Percentiles rank a stretch among this genome's conserved stretches.
phyloP scores from a whole-genome alignment of 2,888 invertebrate genomes.

The Phalera bucephala region DNA sequence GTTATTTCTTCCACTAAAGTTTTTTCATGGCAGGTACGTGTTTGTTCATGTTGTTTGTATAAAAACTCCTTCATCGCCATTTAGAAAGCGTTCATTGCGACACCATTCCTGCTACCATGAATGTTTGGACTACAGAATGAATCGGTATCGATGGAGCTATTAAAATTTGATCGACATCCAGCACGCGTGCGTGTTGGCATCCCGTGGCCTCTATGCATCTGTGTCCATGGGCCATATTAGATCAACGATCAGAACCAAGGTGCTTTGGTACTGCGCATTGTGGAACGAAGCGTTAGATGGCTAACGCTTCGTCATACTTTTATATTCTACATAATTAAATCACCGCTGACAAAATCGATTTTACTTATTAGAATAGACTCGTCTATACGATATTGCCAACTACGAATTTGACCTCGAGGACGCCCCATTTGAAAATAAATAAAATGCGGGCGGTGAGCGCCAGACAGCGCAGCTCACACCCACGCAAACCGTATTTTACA shows the following conservation, averaged over 20 bases:
- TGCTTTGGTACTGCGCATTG: constrained; percentile 6
- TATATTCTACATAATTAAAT: too few species aligned
- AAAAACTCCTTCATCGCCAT: constrained; percentile 15
- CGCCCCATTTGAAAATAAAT: constrained; percentile 45
- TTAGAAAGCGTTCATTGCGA: constrained; percentile 42
- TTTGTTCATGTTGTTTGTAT: too few species aligned
- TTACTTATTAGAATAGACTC: not conserved
- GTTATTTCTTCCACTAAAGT: not conserved
- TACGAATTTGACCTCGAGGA: constrained; percentile 41
- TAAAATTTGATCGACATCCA: constrained; percentile 59
- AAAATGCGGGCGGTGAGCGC: constrained; percentile 30
- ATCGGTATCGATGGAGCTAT: constrained; percentile 45
- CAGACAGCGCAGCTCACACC: constrained; percentile 38
- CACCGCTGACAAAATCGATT: not conserved
- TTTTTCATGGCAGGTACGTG: not conserved
- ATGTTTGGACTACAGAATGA: constrained; percentile 38
- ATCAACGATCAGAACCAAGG: constrained; percentile 26
- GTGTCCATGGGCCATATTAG: constrained; percentile 28
- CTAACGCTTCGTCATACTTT: too few species aligned
- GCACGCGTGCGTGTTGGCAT: constrained; percentile 52
- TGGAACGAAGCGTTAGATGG: constrained; percentile 9
- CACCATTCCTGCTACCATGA: constrained; percentile 33
- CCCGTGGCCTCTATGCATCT: constrained; percentile 47
- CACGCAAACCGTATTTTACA: constrained; percentile 59
- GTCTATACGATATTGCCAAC: not conserved